Evolutionary conservation across 1,140 invertebrate genomes (phyloP), one percentile per base, ranked within the genome.

Genomic region (Heliconius hermathena): DNA sequence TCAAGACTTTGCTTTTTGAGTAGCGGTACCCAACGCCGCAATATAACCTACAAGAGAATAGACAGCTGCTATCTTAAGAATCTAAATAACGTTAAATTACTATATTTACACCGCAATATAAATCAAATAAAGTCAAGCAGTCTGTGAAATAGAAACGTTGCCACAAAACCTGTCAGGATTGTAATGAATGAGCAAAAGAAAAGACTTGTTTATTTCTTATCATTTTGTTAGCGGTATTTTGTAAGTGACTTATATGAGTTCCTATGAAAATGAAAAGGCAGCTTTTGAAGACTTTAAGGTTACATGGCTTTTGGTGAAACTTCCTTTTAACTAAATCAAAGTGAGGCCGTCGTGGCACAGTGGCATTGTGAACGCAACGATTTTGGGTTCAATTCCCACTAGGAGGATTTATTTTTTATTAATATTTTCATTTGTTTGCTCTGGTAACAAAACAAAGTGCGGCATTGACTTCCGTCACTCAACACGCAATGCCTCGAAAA

Each of bases 121-220:
- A 60, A 60, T 60, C 57, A 60, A 60, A 60, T 60, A 60, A 60
- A 26, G n/a, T 60, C 57, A 60, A 46, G 13, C 41, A 46, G 57
- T 60, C 57, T 22, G 57, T 60, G 57, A 22, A 60, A 60, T 26
- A 26, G 57, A 60, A 60, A 22, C n/a, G 2, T 60, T 60, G 8
- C 57, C 57, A 60, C 57, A 9, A 60, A 60, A n/a, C 57, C 57
- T 26, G 57, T 60, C 57, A 60, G 57, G 57, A 60, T 26, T 26
- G 57, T 60, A 60, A 60, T 60, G n/a, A 60, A 60, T 11, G 57
- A 60, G 57, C 8, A 60, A 60, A 60, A 60, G 57, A 60, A 60
- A 60, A 26, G 8, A 60, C 26, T 60, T 60, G 57, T 26, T 60
- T 60, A 60, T 60, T 60, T 60, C 57, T 60, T 26, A 60, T n/a